phyloP scores from a whole-genome alignment of 92 coral and sea anemone species.

The Anthopleura xanthogrammica region DNA sequence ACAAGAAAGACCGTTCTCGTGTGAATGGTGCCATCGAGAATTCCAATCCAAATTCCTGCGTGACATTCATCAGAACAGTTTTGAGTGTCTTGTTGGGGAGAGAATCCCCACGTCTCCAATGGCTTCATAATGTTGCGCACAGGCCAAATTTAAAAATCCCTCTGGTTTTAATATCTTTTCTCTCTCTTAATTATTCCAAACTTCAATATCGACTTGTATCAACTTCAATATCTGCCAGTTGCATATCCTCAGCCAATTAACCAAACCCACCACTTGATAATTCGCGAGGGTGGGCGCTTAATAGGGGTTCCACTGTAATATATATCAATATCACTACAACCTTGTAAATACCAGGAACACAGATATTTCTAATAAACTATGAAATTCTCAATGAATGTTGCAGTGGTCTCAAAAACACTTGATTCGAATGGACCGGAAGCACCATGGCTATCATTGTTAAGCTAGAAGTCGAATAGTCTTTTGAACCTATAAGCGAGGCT shows the following conservation, averaged over 20 bases:
- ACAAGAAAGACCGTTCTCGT: conserved; percentile 24
- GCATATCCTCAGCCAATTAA: too few relatives aligned
- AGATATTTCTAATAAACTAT: neutral
- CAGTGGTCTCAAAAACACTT: neutral
- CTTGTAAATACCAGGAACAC: too few relatives aligned
- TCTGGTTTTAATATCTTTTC: neutral
- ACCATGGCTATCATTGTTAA: too few relatives aligned
- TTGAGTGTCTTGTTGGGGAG: conserved; percentile 47
- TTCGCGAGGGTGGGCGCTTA: too few relatives aligned
- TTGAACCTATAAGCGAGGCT: too few relatives aligned
- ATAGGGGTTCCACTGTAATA: too few relatives aligned
- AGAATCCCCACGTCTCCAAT: conserved; percentile 32
- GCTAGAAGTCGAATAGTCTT: too few relatives aligned
- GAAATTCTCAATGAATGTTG: neutral
- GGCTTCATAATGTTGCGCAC: neutral
- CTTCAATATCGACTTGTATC: too few relatives aligned
- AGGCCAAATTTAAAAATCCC: neutral
- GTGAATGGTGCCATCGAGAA: conserved; percentile 51
- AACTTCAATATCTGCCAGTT: too few relatives aligned
- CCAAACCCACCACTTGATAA: too few relatives aligned
- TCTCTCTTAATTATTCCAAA: neutral
- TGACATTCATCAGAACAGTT: conserved; percentile 36
- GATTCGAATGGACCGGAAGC: too few relatives aligned
- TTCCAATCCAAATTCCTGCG: conserved; percentile 34
- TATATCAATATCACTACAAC: too few relatives aligned